These are phyloP conservation scores for Synanthedon tipuliformis DNA, from an alignment of 2,888 invertebrate genomes.

Conservation along the genomic window DNA sequence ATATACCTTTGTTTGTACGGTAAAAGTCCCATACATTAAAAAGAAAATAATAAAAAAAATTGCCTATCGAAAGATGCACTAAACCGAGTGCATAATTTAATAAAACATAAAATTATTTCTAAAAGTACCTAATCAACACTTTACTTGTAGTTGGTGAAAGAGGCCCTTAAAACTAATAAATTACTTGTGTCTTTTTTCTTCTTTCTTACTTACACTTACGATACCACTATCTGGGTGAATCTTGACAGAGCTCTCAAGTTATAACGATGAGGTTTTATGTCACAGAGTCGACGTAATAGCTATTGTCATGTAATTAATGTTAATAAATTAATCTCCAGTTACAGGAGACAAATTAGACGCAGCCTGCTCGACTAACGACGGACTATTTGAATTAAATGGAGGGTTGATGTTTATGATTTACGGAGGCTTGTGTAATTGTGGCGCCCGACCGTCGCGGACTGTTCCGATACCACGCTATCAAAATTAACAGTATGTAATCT, in stretches of 20 bases:
- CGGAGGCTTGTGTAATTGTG: conserved; percentile 63
- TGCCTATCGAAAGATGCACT: no score
- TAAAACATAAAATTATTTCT: no score
- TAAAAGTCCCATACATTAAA: no score
- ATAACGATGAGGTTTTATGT: neutral
- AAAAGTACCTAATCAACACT: no score
- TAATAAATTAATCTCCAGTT: conserved; percentile 68
- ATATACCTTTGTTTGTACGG: no score
- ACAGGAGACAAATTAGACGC: conserved; percentile 68
- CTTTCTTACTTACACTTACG: neutral
- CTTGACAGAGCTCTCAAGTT: neutral
- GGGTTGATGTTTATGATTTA: conserved; percentile 71
- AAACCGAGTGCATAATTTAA: no score
- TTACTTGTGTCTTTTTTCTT: no score
- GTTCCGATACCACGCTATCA: neutral
- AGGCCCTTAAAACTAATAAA: no score
- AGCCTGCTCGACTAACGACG: conserved; percentile 67
- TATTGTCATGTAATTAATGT: conserved; percentile 66
- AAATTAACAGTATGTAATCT: neutral
- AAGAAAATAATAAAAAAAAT: no score
- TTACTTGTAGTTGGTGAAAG: no score
- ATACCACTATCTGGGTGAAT: neutral
- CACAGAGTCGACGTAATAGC: conserved; percentile 10
- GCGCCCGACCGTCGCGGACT: conserved; percentile 56
- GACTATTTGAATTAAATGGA: conserved; percentile 70